These are phyloP conservation scores for Leptosomus discolor DNA, from an alignment of 2,113 vertebrate species.

Conservation along the genomic window DNA sequence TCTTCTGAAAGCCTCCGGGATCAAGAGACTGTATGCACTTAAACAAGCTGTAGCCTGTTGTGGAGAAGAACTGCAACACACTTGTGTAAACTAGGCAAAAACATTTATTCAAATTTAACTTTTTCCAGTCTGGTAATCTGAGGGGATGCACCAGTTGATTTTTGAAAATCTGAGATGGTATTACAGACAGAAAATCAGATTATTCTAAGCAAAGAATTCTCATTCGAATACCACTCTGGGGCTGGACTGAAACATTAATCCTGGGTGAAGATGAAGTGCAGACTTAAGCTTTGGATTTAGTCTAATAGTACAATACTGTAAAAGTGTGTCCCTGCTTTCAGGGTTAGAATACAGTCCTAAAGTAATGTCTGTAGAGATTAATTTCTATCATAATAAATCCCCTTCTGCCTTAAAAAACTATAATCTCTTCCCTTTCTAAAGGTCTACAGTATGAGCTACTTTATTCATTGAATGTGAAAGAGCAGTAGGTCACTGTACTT, in stretches of 20 bases:
- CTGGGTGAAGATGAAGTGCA: not conserved
- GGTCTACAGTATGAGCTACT: not conserved
- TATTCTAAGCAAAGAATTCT: not conserved
- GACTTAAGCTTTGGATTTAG: conserved; percentile 1
- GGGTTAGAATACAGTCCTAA: not conserved
- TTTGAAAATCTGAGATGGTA: not conserved
- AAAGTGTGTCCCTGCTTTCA: not conserved
- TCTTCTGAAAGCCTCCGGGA: not conserved
- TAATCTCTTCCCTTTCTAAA: conserved; percentile 8
- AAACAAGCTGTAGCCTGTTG: not conserved
- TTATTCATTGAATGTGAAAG: conserved; percentile 39
- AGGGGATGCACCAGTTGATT: not conserved
- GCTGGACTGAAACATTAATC: not conserved
- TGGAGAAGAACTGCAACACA: not conserved
- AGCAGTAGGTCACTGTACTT: conserved; percentile 5
- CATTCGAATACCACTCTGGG: not conserved
- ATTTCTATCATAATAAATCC: conserved; percentile 35
- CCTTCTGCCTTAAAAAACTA: conserved; percentile 7
- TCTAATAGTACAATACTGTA: not conserved
- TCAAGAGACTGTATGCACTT: not conserved
- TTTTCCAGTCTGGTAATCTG: not conserved
- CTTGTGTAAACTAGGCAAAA: not conserved
- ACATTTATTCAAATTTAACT: not conserved
- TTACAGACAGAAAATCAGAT: not conserved
- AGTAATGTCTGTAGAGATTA: conserved; percentile 23